These are phyloP conservation scores for Archivesica marissinica DNA, from an alignment of 1,140 invertebrate species.

Conservation along the genomic window DNA sequence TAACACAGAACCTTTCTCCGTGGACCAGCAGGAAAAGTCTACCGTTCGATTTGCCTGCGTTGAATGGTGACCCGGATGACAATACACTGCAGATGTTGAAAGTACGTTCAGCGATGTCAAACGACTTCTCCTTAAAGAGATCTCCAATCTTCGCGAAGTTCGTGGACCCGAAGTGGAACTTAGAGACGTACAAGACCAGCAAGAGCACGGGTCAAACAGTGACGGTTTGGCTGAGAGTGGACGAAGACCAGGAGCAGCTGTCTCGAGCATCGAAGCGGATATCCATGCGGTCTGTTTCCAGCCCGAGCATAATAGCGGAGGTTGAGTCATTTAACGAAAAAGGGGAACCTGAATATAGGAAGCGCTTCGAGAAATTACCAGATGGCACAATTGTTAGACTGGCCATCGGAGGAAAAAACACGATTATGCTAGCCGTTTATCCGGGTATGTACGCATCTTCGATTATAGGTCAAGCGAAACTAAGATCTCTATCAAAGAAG, in stretches of 20 bases:
- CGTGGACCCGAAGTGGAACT: conserved; percentile 54
- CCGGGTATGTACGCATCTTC: conserved; percentile 51
- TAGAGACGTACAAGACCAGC: conserved; percentile 51
- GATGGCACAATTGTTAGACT: conserved; percentile 51
- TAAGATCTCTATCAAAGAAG: conserved; percentile 52
- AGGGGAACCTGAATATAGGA: conserved; percentile 46
- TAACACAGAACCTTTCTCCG: conserved; percentile 46
- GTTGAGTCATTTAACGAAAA: conserved; percentile 54
- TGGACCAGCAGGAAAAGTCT: conserved; percentile 53
- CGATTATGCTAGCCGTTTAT: conserved; percentile 51
- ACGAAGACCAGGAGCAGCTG: conserved; percentile 46
- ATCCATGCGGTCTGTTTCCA: conserved; percentile 51
- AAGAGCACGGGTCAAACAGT: conserved; percentile 52
- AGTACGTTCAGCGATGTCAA: conserved; percentile 41
- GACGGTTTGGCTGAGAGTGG: conserved; percentile 42
- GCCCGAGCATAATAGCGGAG: conserved; percentile 20
- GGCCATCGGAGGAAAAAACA: conserved; percentile 49
- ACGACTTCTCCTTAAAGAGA: conserved; percentile 55
- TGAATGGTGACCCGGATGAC: neutral
- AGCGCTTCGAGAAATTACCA: conserved; percentile 46
- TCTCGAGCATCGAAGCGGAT: conserved; percentile 51
- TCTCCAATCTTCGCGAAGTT: conserved; percentile 53
- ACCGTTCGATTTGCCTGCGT: conserved; percentile 10
- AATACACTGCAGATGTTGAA: conserved; percentile 27
- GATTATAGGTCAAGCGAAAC: conserved; percentile 53